phyloP scores from a whole-genome alignment of 2,113 vertebrate species.

The Halcyon senegalensis region DNA sequence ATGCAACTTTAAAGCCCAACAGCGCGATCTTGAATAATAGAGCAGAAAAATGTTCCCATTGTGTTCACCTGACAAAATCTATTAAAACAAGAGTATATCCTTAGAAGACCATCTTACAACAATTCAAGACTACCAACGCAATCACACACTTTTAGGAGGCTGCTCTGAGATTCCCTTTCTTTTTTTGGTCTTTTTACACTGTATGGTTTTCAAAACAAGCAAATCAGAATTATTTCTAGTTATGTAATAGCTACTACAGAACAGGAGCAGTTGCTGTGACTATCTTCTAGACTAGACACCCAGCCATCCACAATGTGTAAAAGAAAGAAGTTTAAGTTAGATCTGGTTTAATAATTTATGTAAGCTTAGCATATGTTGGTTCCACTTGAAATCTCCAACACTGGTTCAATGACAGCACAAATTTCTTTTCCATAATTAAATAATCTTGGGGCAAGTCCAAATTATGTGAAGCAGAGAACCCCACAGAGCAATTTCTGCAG shows the following conservation, averaged over 20 bases:
- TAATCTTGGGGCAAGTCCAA: slow-evolving; percentile 30
- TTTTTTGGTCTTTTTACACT: neutral
- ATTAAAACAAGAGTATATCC: neutral
- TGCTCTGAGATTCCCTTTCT: neutral
- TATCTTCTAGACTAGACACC: neutral
- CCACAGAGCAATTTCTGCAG: slow-evolving; percentile 32
- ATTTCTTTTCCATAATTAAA: slow-evolving; percentile 39
- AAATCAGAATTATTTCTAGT: neutral
- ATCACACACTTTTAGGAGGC: neutral
- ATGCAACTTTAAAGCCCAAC: neutral
- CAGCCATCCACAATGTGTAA: neutral
- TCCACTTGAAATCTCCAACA: neutral
- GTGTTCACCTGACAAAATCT: neutral
- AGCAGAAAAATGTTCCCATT: neutral
- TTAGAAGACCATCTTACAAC: neutral
- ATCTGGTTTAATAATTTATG: neutral
- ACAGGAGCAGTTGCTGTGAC: neutral
- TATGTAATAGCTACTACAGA: neutral
- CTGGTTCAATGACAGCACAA: slow-evolving; percentile 4
- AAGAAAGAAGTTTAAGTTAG: neutral
- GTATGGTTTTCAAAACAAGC: neutral
- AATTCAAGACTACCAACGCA: neutral
- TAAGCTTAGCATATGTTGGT: slow-evolving; percentile 2
- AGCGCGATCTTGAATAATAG: neutral
- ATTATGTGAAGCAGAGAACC: slow-evolving; percentile 13